phyloP scores from a whole-genome alignment of 2,888 invertebrate species.

The Hybos culiciformis region DNA sequence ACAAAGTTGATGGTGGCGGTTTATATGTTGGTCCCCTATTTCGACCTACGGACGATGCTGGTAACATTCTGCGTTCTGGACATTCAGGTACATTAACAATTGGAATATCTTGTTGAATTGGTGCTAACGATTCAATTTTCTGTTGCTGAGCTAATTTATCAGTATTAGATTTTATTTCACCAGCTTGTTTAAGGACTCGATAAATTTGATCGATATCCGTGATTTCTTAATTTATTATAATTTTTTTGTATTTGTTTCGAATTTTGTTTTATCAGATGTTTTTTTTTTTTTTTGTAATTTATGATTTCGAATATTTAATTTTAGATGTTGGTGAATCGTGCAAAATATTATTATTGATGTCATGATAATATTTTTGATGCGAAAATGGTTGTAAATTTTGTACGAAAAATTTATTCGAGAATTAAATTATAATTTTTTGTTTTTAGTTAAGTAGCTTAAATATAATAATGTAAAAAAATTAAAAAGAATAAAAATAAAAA shows the following conservation, averaged over 20 bases:
- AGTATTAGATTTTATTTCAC: conserved; percentile 56
- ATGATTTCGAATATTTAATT: conserved; percentile 12
- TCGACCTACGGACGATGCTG: neutral
- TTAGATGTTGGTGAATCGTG: conserved; percentile 1
- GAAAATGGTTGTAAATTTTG: too few species aligned
- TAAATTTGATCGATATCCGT: conserved; percentile 79
- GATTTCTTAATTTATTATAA: conserved; percentile 22
- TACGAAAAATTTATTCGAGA: too few species aligned
- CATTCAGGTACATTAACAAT: conserved; percentile 32
- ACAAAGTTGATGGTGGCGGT: conserved; percentile 9
- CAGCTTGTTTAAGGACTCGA: conserved; percentile 89
- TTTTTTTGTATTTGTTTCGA: conserved; percentile 13
- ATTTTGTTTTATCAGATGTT: conserved; percentile 8
- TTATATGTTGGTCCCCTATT: conserved; percentile 8
- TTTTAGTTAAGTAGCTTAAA: too few species aligned
- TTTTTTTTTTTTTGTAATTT: conserved; percentile 12
- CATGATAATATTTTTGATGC: too few species aligned
- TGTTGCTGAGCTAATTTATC: conserved; percentile 19
- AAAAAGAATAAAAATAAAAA: too few species aligned
- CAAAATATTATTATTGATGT: neutral
- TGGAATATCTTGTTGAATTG: conserved; percentile 27
- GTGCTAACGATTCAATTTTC: conserved; percentile 11
- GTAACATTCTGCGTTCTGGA: conserved; percentile 20
- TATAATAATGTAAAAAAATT: too few species aligned
- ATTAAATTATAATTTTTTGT: too few species aligned